These are phyloP conservation scores for Rhorus exstirpatorius DNA, from an alignment of 2,888 invertebrate species.

Conservation along the genomic window DNA sequence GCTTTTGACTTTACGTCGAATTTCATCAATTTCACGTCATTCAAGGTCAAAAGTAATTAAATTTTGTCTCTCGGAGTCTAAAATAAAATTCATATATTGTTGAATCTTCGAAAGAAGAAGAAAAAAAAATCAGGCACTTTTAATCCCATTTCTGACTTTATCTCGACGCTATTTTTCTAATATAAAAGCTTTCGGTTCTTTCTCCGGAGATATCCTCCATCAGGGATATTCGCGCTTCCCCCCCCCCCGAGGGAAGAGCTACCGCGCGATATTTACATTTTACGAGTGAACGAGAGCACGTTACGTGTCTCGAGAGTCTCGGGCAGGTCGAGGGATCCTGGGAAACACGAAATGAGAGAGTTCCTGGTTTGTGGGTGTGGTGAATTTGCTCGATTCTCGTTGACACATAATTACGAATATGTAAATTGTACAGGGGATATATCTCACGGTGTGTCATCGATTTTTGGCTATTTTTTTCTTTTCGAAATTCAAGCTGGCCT, in stretches of 20 bases:
- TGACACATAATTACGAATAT: too few species aligned
- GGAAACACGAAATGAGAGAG: conserved; percentile 2
- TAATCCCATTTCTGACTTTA: conserved; percentile 3
- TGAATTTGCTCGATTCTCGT: background rate
- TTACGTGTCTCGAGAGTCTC: conserved; percentile 18
- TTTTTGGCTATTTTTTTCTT: too few species aligned
- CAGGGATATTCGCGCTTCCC: background rate
- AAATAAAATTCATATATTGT: background rate
- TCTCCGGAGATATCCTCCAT: background rate
- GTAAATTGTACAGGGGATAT: too few species aligned
- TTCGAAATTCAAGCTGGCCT: too few species aligned
- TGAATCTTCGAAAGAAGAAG: too few species aligned
- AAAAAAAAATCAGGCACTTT: background rate
- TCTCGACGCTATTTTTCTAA: background rate
- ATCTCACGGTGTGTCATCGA: too few species aligned
- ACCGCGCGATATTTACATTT: conserved; percentile 38
- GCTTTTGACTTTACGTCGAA: background rate
- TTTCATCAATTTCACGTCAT: too few species aligned
- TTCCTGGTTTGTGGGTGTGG: background rate
- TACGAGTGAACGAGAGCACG: background rate
- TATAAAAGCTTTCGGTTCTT: conserved; percentile 37
- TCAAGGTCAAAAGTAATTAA: background rate
- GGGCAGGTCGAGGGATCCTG: background rate
- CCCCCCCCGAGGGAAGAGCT: conserved; percentile 9
- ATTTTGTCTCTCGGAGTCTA: background rate